Percentiles rank a stretch among this genome's conserved stretches.
phyloP scores from a whole-genome alignment of 1,140 invertebrate species.

The Arctopsyche grandis region DNA sequence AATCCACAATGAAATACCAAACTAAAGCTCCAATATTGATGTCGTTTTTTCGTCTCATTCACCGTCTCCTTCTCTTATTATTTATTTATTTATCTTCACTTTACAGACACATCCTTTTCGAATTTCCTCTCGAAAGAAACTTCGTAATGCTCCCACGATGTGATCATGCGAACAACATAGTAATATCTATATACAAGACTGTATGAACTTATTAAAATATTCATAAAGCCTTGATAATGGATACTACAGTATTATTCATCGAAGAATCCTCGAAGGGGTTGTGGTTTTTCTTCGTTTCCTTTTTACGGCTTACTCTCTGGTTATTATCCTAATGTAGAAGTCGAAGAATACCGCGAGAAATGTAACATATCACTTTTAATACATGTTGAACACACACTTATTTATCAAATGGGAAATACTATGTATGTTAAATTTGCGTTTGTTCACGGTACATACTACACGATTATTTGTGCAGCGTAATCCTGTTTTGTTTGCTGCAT shows the following conservation, averaged over 20 bases:
- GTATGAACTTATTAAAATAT: conserved; percentile 53
- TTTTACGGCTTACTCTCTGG: background rate
- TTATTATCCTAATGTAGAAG: conserved; percentile 13
- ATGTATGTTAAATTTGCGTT: too few relatives aligned
- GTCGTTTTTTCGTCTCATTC: background rate
- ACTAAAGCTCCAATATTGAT: conserved; percentile 20
- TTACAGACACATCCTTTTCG: too few relatives aligned
- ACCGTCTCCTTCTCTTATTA: background rate
- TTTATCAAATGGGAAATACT: too few relatives aligned
- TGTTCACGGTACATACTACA: too few relatives aligned
- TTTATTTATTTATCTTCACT: conserved; percentile 3
- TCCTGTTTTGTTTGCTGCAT: too few relatives aligned
- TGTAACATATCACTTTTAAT: background rate
- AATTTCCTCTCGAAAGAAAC: too few relatives aligned
- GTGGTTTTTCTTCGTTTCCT: background rate
- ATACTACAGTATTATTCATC: conserved; percentile 50
- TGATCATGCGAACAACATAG: conserved; percentile 43
- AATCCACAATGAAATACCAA: conserved; percentile 42
- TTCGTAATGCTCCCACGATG: conserved; percentile 18
- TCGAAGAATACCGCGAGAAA: background rate
- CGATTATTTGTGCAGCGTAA: too few relatives aligned
- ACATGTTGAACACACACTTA: background rate
- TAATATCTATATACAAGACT: conserved; percentile 56
- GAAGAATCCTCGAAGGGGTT: conserved; percentile 7
- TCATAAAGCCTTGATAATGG: conserved; percentile 55